Base-by-base conservation (phyloP, 2,888 invertebrate species). In the Ethmia dodecea region DNA sequence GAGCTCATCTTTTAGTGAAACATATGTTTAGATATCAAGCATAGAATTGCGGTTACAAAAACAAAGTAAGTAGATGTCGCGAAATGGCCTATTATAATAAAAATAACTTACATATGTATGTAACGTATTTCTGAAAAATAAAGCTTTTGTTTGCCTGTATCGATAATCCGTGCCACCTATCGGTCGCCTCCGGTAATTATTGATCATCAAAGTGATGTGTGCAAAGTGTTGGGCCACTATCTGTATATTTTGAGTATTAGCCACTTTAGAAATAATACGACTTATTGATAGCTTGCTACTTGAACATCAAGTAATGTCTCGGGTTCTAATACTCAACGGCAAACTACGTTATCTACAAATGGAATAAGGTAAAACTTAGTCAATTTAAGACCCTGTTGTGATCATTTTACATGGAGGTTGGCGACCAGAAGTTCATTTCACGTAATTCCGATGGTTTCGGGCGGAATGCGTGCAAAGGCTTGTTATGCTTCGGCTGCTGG, bases 371-470 rank as follows among this genome's bases (percentile, higher is more conserved):
- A 10, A 31, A 8, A 4, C 22, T 13, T 20, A 13, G 10, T 11
- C 11, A 12, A 26, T 26, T 16, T 12, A 33, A 8, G n/a, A 11
- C 9, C 24, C 20, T 13, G 12, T 13, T n/a, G n/a, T n/a, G n/a
- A n/a, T n/a, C 11, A 15, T 4, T 28, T 42, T 33, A 94, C 94
- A 94, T 94, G 1, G 94, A 94, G 5, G 94, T 94, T 0, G 94
- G 94, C 4, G 94, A 93, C 93, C 93, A 94, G 77, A 94, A 94
- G 71, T 94, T 94, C 91, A 94, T 92, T 73, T 94, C 94, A 28
- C 94, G 75, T 9, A 94, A 76, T 60, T 94, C 93, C 0, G 93
- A 91, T 1, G 55, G 63, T 52, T 55, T 79, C 61, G 56, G 77
- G 55, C 61, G 54, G 72, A 45, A 76, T 43, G 42, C 52, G 33